Evolutionary conservation across 2,797 vertebrate genomes (phyloP), one percentile per base, ranked within the genome.

Genomic region (Fratercula arctica): DNA sequence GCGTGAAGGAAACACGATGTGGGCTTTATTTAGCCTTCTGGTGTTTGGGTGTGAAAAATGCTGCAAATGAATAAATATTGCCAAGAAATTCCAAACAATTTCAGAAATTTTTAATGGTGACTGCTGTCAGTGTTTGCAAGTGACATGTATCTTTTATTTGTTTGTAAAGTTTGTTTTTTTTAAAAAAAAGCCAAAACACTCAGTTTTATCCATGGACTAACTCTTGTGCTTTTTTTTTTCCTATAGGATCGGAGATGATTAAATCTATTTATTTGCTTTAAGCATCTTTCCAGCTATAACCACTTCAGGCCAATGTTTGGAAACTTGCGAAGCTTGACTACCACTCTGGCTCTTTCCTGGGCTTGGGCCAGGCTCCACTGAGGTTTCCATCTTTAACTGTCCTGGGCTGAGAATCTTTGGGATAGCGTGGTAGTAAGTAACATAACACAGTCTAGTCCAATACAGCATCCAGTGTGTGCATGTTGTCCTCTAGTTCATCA

Each of bases 1-100:
- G 37, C 0, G 1, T n/a, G 59, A 83, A 80, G 24, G 9, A 69
- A 76, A 59, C 3, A 17, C 3, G 2, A 31, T 20, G 33, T 1
- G 3, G 23, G 4, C 4, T 68, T 73, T 64, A 45, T 63, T 59
- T 23, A 79, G 28, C 26, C 46, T 79, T 45, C 11, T 3, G 6
- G n/a, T 33, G 13, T 43, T 70, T 33, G 7, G 31, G 15, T 53
- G 23, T 29, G 24, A 67, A 72, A 68, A 79, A 39, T 9, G 5
- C 43, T 48, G 14, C 67, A 50, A 61, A 28, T 4, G 24, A 74
- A 66, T 19, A 5, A 91, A 41, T 29, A 69, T 7, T 56, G 33
- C n/a, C 43, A 74, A 69, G 73, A 81, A 85, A 75, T 37, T 6
- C 24, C 48, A 18, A 83, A 28, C 11, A 6, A 26, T 41, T 80